Evolutionary conservation across 2,113 vertebrate genomes (phyloP), one percentile per base, ranked within the genome.

Genomic region (Thalassoma bifasciatum): DNA sequence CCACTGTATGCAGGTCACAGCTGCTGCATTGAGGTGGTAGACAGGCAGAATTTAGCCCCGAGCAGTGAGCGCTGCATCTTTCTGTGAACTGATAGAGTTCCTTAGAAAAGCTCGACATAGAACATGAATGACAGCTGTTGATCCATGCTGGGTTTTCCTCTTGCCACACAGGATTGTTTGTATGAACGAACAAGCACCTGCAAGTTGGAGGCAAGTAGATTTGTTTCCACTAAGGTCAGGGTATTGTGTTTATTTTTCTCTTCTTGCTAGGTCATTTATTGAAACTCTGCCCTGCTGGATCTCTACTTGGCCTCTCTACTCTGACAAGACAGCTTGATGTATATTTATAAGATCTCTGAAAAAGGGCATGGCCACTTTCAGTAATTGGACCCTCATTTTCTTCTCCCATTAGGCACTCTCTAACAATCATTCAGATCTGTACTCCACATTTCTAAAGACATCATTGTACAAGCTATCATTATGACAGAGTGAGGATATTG

Each of bases 61-160:
- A 85, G 91, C 88, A 36, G 38, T 72, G 66, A 46, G 17, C 14
- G 44, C 4, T 46, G 44, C 24, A 69, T 79, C 74, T 77, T 79
- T 86, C 81, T 86, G 59, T 78, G 88, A 90, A 86, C 42, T 38
- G 63, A 73, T 75, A 86, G 70, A 83, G 69, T 78, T 85, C 59
- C 68, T 72, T 53, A 79, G 75, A 85, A 84, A 72, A 89, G 77
- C 75, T 71, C 66, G 83, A 91, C 82, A 81, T 66, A 75, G 73
- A 83, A 82, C 75, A 80, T 75, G 86, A 88, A 77, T 87, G 88
- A 90, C 92, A 88, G 82, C 79, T 75, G 82, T 78, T 89, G 84
- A 80, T 56, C 69, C 79, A 40, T 70, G 19, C 70, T 47, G 57
- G 52, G n/a, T 61, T 73, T 69, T 68, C 58, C 59, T 76, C 46